These are phyloP conservation scores for Mimachlamys varia DNA, from an alignment of 2,888 invertebrate species.

Conservation along the genomic window DNA sequence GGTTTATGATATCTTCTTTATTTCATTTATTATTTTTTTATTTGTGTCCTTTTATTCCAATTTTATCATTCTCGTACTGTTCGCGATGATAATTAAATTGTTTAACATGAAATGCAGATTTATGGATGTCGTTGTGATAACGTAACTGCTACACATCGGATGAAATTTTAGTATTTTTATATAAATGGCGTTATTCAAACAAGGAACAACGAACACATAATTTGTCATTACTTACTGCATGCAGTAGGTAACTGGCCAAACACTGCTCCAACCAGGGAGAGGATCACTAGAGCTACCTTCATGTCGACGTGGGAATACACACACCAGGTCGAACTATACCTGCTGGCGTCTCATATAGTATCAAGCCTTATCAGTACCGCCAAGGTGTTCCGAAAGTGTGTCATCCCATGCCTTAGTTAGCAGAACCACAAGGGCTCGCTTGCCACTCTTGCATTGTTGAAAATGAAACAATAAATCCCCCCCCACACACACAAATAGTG, in stretches of 20 bases:
- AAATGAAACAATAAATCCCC: neutral
- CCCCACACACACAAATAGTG: too few species aligned
- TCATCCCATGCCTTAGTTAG: neutral
- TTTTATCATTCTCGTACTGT: too few species aligned
- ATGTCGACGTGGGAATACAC: neutral
- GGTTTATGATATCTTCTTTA: too few species aligned
- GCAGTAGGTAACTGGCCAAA: conserved; percentile 54
- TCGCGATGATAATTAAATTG: too few species aligned
- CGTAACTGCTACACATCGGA: too few species aligned
- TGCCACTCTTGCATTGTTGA: neutral
- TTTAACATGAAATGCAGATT: too few species aligned
- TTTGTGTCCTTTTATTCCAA: too few species aligned
- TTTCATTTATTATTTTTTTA: too few species aligned
- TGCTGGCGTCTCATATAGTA: neutral
- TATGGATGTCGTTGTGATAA: too few species aligned
- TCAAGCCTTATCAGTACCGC: neutral
- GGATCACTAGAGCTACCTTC: neutral
- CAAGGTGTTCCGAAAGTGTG: neutral
- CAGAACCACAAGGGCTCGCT: too few species aligned
- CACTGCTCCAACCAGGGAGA: conserved; percentile 40
- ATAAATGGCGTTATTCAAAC: neutral
- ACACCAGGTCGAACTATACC: neutral
- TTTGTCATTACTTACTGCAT: conserved; percentile 51
- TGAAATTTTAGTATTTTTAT: too few species aligned
- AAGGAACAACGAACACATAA: neutral